Percentiles rank a stretch among this genome's conserved stretches.
Evolutionary conservation across 1,140 invertebrate species (phyloP).

Genomic region (Paralvinella palmiformis): DNA sequence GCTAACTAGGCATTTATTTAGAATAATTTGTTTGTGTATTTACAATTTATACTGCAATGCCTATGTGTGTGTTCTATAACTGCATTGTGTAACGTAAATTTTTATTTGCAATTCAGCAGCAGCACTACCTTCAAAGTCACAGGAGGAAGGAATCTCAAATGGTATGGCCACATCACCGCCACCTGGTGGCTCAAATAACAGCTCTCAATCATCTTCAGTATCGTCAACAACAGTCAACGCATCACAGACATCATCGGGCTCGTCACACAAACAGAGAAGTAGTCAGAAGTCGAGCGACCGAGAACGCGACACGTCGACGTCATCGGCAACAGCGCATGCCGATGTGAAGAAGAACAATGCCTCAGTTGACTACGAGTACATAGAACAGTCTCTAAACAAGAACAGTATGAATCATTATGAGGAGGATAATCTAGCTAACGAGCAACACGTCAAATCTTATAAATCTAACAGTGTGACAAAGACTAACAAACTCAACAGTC

Average conservation of each 20-base stretch:
- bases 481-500: conserved; percentile 1
- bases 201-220: neutral
- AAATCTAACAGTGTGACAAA: neutral
- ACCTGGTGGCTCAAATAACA: neutral
- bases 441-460: too few species aligned
- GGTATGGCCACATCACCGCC: conserved; percentile 14
- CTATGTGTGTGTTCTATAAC: too few species aligned
- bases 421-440: neutral
- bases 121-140: conserved; percentile 43
- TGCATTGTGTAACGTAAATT: too few species aligned
- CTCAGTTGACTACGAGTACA: conserved; percentile 1
- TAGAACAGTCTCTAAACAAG: neutral
- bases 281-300: neutral
- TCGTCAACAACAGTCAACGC: neutral
- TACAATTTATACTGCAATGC: too few species aligned
- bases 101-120: too few species aligned
- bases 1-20: too few species aligned
- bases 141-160: conserved; percentile 49
- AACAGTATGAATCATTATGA: conserved; percentile 6
- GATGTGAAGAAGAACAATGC: too few species aligned
- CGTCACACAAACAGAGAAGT: neutral
- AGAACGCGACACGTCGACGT: neutral
- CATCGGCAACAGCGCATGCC: neutral
- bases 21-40: too few species aligned
- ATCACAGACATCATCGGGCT: neutral